These are phyloP conservation scores for Dysidea cf. avara DNA, from an alignment of 37 sponge, comb jelly and placozoan species.

Conservation along the genomic window DNA sequence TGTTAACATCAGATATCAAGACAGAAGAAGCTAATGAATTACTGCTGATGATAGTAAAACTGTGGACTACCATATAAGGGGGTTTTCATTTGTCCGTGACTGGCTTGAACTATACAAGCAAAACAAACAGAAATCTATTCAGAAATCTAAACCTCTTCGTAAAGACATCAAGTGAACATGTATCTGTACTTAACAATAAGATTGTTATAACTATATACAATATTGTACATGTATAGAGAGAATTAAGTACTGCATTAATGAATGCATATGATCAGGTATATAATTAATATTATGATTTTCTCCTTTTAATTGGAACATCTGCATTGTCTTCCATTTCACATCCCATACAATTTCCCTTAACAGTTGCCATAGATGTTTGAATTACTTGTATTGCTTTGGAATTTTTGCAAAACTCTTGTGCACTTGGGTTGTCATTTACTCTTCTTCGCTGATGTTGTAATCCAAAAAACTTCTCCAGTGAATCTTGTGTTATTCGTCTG, in stretches of 20 bases:
- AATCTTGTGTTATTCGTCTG: no score
- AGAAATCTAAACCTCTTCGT: conserved; percentile 17
- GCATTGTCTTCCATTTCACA: no score
- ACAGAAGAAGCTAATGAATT: conserved; percentile 2
- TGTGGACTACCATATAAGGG: conserved; percentile 28
- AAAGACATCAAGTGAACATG: background rate
- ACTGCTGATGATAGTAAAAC: no score
- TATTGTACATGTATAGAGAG: no score
- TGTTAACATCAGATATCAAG: conserved; percentile 17
- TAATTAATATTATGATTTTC: no score
- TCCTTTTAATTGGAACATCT: no score
- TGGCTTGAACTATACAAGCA: conserved; percentile 47
- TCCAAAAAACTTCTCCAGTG: no score
- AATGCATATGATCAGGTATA: no score
- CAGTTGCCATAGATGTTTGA: conserved; percentile 33
- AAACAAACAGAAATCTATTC: conserved; percentile 11
- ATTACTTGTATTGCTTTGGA: conserved; percentile 43
- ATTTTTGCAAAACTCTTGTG: conserved; percentile 48
- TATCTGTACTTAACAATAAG: background rate
- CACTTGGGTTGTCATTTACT: conserved; percentile 40
- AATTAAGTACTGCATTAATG: no score
- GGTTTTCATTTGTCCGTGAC: conserved; percentile 29
- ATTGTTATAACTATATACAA: no score
- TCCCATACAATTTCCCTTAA: no score
- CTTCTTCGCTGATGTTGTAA: conserved; percentile 34